These are phyloP conservation scores for Zaprionus vittiger DNA, from an alignment of 1,140 invertebrate genomes.

Conservation along the genomic window DNA sequence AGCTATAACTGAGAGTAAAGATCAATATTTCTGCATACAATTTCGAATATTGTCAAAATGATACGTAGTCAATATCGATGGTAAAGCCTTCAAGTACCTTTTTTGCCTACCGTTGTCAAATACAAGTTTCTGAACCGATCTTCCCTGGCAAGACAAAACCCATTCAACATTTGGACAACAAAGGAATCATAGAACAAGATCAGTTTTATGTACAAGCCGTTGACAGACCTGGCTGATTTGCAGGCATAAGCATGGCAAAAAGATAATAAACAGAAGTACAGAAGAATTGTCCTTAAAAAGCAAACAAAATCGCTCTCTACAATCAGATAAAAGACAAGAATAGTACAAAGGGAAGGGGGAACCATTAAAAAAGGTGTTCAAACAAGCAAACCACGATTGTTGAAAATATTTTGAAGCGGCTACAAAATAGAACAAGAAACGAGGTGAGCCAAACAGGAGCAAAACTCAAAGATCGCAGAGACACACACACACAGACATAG, in stretches of 20 bases:
- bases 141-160: slow-evolving; percentile 16
- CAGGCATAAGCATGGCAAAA: slow-evolving; percentile 59
- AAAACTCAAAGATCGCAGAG: slow-evolving; percentile 26
- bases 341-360: neutral
- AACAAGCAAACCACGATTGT: slow-evolving; percentile 83
- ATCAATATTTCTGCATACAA: neutral
- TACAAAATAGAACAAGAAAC: slow-evolving; percentile 74
- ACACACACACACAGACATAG: slow-evolving; percentile 18
- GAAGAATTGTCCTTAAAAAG: slow-evolving; percentile 68
- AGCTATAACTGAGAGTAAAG: neutral
- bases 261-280: slow-evolving; percentile 70
- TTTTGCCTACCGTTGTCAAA: slow-evolving; percentile 3
- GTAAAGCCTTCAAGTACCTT: slow-evolving; percentile 22
- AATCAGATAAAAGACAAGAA: slow-evolving; percentile 68
- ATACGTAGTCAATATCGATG: slow-evolving; percentile 5
- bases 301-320: slow-evolving; percentile 72
- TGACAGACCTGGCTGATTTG: slow-evolving; percentile 66
- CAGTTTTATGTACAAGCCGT: slow-evolving; percentile 67
- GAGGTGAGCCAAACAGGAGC: slow-evolving; percentile 51
- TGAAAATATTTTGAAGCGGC: slow-evolving; percentile 79
- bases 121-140: neutral
- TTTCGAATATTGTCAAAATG: neutral
- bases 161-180: slow-evolving; percentile 44
- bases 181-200: slow-evolving; percentile 65
- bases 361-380: slow-evolving; percentile 71